A percentile compares a stretch with the other conserved stretches of the same genome.
Conservation (phyloP, 2,113 vertebrate genomes). For the Argyrosomus japonicus region DNA sequence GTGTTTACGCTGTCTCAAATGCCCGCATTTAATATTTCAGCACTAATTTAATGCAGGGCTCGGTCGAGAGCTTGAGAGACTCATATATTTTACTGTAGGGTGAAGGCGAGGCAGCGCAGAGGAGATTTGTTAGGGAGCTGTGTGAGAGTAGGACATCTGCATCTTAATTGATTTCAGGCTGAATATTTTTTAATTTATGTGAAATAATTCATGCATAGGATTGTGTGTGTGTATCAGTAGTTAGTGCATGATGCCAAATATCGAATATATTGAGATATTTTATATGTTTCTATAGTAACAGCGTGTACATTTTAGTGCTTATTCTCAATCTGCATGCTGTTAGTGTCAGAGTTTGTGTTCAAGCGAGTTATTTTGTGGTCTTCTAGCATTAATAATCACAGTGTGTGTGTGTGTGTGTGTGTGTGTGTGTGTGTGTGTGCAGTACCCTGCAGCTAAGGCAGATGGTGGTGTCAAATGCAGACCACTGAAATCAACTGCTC, state of each 20-base stretch:
- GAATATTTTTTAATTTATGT: slow-evolving; percentile 56
- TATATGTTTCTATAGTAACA: slow-evolving; percentile 24
- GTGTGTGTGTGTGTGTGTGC: slow-evolving; percentile 27
- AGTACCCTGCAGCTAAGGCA: slow-evolving; percentile 46
- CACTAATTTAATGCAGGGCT: slow-evolving; percentile 22
- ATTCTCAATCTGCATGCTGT: slow-evolving; percentile 9
- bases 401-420: slow-evolving; percentile 27
- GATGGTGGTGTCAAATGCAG: slow-evolving; percentile 62
- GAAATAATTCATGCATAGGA: slow-evolving; percentile 38
- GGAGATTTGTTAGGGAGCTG: slow-evolving; percentile 35
- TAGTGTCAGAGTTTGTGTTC: background rate
- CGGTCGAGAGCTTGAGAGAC: slow-evolving; percentile 1
- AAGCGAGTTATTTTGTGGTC: background rate
- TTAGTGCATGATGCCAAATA: slow-evolving; percentile 1
- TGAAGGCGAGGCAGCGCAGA: slow-evolving; percentile 10
- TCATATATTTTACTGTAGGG: slow-evolving; percentile 21
- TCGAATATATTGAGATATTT: slow-evolving; percentile 5
- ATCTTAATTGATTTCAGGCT: slow-evolving; percentile 48
- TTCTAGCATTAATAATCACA: background rate
- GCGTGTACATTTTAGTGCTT: background rate
- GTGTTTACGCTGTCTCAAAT: slow-evolving; percentile 45
- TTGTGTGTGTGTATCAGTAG: background rate
- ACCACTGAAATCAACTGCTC: slow-evolving; percentile 37
- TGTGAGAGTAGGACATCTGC: slow-evolving; percentile 41
- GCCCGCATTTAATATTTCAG: slow-evolving; percentile 54